Conservation (phyloP, 2,113 vertebrate genomes). For the western clawed frog (Xenopus tropicalis) region DNA sequence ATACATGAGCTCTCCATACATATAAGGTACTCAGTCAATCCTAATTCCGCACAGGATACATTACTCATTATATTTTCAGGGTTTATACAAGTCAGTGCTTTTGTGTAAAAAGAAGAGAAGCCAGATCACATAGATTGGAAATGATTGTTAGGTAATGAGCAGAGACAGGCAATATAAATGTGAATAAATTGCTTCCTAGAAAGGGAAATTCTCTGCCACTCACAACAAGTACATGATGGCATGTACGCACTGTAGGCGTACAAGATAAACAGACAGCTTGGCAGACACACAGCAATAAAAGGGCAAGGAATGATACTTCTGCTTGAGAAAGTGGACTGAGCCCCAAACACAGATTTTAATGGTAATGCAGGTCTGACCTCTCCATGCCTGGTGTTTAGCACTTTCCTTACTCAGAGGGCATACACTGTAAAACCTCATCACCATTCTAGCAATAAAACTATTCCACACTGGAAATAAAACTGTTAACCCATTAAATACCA, state of each 20-base stretch:
- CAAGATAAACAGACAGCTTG: not conserved
- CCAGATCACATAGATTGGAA: slow-evolving; percentile 32
- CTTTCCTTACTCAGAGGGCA: slow-evolving; percentile 29
- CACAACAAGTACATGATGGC: not conserved
- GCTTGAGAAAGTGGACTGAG: slow-evolving; percentile 9
- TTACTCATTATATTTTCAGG: slow-evolving; percentile 1
- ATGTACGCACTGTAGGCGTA: slow-evolving; percentile 8
- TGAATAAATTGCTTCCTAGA: slow-evolving; percentile 23
- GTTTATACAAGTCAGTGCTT: not conserved
- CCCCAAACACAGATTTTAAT: slow-evolving; percentile 21
- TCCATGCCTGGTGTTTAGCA: not conserved
- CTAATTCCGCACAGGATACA: not conserved
- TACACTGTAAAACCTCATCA: slow-evolving; percentile 28
- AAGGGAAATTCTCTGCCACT: slow-evolving; percentile 12
- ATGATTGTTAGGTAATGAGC: slow-evolving; percentile 39
- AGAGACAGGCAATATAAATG: slow-evolving; percentile 29
- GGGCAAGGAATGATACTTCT: not conserved
- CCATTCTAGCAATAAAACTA: slow-evolving; percentile 23
- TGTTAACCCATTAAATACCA: slow-evolving; percentile 24
- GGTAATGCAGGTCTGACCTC: slow-evolving; percentile 12
- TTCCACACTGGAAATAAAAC: slow-evolving; percentile 14
- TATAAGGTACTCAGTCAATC: not conserved
- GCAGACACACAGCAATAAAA: slow-evolving; percentile 1
- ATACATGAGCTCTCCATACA: not conserved
- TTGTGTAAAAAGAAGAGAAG: slow-evolving; percentile 9